These are phyloP conservation scores for Falcaria lacertinaria DNA, from an alignment of 2,888 invertebrate species.

Conservation along the genomic window DNA sequence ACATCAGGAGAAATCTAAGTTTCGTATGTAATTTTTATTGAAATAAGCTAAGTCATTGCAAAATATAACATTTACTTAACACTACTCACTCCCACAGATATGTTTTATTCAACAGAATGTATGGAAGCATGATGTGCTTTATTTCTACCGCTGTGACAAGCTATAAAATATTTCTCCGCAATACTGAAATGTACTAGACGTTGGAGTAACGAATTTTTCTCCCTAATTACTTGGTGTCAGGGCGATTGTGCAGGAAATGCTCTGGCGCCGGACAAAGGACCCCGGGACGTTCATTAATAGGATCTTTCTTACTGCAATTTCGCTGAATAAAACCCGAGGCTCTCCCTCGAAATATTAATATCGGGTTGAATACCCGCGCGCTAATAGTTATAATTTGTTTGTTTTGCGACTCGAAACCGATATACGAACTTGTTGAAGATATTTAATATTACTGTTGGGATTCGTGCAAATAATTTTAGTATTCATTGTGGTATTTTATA, in stretches of 20 bases:
- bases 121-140: neutral
- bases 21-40: too few relatives aligned
- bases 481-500: too few relatives aligned
- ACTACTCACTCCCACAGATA: too few relatives aligned
- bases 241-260: conserved; percentile 75
- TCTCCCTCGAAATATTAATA: conserved; percentile 72
- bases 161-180: conserved; percentile 35
- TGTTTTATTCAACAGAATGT: neutral
- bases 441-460: neutral
- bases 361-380: conserved; percentile 57
- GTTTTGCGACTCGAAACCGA: conserved; percentile 31
- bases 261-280: conserved; percentile 65
- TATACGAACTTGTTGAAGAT: conserved; percentile 1
- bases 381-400: conserved; percentile 68
- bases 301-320: conserved; percentile 77
- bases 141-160: conserved; percentile 13
- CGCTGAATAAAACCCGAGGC: conserved; percentile 66
- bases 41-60: too few relatives aligned
- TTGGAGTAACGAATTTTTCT: conserved; percentile 73
- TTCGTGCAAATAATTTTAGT: too few relatives aligned
- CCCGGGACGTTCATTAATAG: conserved; percentile 77
- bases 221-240: conserved; percentile 77
- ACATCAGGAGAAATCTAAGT: too few relatives aligned
- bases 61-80: too few relatives aligned
- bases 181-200: conserved; percentile 57